A percentile compares a stretch with the other conserved stretches of the same genome.
phyloP scores from a whole-genome alignment of 2,888 invertebrate species.

The Drosophila fulvimacula region DNA sequence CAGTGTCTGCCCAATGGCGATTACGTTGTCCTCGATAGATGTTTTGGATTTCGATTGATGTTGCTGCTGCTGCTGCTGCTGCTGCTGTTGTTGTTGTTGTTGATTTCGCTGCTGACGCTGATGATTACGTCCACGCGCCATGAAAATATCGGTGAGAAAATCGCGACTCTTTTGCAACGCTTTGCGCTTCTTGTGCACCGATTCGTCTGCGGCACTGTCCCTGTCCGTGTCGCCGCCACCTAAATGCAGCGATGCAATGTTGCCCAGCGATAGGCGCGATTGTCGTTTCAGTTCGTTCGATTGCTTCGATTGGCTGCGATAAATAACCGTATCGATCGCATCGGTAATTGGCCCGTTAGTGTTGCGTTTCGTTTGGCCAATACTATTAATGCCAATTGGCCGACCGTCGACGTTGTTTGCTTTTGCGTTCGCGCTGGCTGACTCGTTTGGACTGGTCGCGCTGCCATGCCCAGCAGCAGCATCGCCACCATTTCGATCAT shows the following conservation, averaged over 20 bases:
- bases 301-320: slow-evolving; percentile 61
- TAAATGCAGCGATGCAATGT: slow-evolving; percentile 54
- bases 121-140: slow-evolving; percentile 85
- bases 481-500: slow-evolving; percentile 53
- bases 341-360: slow-evolving; percentile 50
- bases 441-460: slow-evolving; percentile 79
- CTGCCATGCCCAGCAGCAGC: slow-evolving; percentile 44
- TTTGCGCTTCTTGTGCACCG: slow-evolving; percentile 61
- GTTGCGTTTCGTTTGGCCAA: slow-evolving; percentile 33
- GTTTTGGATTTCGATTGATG: slow-evolving; percentile 42
- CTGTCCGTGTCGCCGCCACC: slow-evolving; percentile 22
- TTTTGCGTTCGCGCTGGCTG: slow-evolving; percentile 70
- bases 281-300: slow-evolving; percentile 68
- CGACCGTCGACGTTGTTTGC: slow-evolving; percentile 54
- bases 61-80: slow-evolving; percentile 52
- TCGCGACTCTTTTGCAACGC: slow-evolving; percentile 81
- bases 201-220: slow-evolving; percentile 8
- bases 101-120: slow-evolving; percentile 77
- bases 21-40: slow-evolving; percentile 52
- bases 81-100: slow-evolving; percentile 39
- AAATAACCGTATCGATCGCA: slow-evolving; percentile 46
- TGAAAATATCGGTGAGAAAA: slow-evolving; percentile 82
- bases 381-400: slow-evolving; percentile 60
- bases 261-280: slow-evolving; percentile 72
- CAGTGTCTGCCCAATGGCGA: slow-evolving; percentile 52